Base-by-base conservation (phyloP, 1,140 invertebrate species). In the Hyles euphorbiae region DNA sequence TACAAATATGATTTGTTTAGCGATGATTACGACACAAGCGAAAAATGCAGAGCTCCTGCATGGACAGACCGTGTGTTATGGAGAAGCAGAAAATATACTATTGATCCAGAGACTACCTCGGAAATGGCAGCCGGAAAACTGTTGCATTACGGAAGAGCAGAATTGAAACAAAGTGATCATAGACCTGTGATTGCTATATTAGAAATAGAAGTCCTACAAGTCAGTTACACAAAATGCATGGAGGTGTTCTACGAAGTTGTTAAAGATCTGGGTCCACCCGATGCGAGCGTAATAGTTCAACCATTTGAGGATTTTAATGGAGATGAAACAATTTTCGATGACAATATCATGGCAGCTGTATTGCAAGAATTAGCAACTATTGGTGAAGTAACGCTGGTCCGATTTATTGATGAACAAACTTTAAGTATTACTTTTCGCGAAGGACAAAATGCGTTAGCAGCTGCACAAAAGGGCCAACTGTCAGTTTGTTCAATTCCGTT, bases 1-100 rank as follows among this genome's bases (percentile, higher is more conserved):
- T 99, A 99, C 81, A 99, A 99, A 86, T 99, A 99, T 81, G 99
- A 99, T 91, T 87, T 99, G 43, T 99, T 99, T 85, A 98, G 97
- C 76, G 97, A 99, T 87, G 98, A 99, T 90, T 99, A 99, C 83
- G 99, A 99, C 81, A 99, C 98, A 0, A 99, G 98, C 85, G 99
- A 99, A 86, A 99, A 99, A 88, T 95, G 94, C 76, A 91, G 98
- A 50, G 95, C 96, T 36, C 99, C 99, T 0, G 98, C 99, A 2
- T 99, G 98, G 97, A 99, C 98, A 1, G 99, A 99, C 89, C 89
- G 99, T 65, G 92, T 99, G 47, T 89, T 99, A 33, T 99, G 97
- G 95, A 94, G 95, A 80, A 91, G 95, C 56, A 90, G 95, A 66
- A 95, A 94, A 82, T 90, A 93, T 63, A 89, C 93, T 40, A 91